These are phyloP conservation scores for Gasteruption jaculator DNA, from an alignment of 2,888 invertebrate genomes.

Conservation along the genomic window DNA sequence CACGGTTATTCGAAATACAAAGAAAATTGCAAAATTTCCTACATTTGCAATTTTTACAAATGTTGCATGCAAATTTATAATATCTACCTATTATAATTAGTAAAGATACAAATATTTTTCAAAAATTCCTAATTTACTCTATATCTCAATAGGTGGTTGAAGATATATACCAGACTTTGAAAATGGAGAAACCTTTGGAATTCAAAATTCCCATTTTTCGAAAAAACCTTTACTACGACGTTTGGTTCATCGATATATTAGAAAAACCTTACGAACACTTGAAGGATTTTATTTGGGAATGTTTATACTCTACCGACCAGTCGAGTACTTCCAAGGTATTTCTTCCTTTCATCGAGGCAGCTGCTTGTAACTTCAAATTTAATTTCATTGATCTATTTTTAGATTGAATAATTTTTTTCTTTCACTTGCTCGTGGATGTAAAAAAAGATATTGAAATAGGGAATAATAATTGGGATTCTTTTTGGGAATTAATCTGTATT, in stretches of 20 bases:
- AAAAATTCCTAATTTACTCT: no score
- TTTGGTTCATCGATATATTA: conserved; percentile 80
- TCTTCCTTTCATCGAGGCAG: not conserved
- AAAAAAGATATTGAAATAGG: no score
- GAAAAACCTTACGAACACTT: conserved; percentile 79
- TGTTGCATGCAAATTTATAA: no score
- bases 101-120: no score
- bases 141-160: conserved; percentile 69
- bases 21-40: conserved; percentile 8
- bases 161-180: conserved; percentile 76
- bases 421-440: no score
- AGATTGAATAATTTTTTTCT: not conserved
- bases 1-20: no score
- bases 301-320: conserved; percentile 60
- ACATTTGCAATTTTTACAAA: not conserved
- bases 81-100: not conserved
- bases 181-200: conserved; percentile 62
- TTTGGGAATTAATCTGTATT: conserved; percentile 11
- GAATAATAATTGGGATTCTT: no score
- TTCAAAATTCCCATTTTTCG: conserved; percentile 90
- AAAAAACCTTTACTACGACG: conserved; percentile 91
- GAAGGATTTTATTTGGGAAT: conserved; percentile 66
- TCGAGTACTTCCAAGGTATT: not conserved
- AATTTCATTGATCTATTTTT: conserved; percentile 5
- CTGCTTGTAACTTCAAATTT: not conserved